These are phyloP conservation scores for Saguinus imperator DNA, from an alignment of 2,113 vertebrate species.

Conservation along the genomic window DNA sequence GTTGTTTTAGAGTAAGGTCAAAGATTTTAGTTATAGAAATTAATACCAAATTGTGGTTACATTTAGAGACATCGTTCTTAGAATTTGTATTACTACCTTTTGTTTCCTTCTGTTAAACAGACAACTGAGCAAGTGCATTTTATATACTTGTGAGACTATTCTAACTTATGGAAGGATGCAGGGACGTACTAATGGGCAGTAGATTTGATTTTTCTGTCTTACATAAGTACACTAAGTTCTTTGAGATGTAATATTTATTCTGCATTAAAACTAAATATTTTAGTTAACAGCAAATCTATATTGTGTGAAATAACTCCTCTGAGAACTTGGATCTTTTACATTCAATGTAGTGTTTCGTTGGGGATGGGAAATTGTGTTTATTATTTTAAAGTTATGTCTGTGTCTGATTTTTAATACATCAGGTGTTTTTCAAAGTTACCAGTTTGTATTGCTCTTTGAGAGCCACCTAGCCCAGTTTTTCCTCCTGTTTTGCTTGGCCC, in stretches of 20 bases:
- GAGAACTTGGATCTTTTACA: background rate
- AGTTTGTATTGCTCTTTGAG: background rate
- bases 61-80: background rate
- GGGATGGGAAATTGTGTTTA: background rate
- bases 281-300: background rate
- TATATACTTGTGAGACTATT: constrained; percentile 7
- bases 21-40: background rate
- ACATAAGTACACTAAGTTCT: background rate
- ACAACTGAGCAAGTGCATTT: background rate
- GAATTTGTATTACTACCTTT: background rate
- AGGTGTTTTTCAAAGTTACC: background rate
- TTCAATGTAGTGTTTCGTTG: background rate
- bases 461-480: background rate
- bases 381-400: background rate
- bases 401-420: background rate
- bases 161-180: background rate
- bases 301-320: background rate
- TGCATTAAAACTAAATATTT: background rate
- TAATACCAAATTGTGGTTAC: background rate
- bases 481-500: background rate
- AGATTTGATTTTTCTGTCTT: constrained; percentile 2
- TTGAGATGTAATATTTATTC: background rate
- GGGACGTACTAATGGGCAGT: background rate
- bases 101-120: background rate
- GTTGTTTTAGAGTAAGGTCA: constrained; percentile 28